Percentiles rank a stretch among this genome's conserved stretches.
Conservation (phyloP, 1,140 invertebrate species). For the Varroa destructor region DNA sequence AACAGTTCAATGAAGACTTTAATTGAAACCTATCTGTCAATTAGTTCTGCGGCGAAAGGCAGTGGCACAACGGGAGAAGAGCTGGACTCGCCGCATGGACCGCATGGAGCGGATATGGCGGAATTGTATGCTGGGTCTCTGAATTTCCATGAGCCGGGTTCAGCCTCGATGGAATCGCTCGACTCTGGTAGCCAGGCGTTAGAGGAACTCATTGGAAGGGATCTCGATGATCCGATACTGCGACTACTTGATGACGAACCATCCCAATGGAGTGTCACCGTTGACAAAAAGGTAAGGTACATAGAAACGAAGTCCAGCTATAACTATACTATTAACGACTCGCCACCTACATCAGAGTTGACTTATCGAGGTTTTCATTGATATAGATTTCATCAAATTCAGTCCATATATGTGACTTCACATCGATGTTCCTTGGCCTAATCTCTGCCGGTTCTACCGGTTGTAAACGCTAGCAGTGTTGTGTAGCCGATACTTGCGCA, state of each 20-base stretch:
- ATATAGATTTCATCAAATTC: too few relatives aligned
- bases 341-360: not conserved
- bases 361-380: too few relatives aligned
- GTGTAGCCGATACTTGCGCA: too few relatives aligned
- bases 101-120: not conserved
- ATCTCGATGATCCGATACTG: constrained; percentile 54
- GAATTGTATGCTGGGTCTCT: constrained; percentile 29
- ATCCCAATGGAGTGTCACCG: constrained; percentile 77
- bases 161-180: constrained; percentile 43
- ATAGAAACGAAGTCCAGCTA: not conserved
- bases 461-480: too few relatives aligned
- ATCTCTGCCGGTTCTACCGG: too few relatives aligned
- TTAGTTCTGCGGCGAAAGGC: constrained; percentile 19
- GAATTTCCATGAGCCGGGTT: constrained; percentile 41
- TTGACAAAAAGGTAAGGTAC: constrained; percentile 56
- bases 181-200: constrained; percentile 38
- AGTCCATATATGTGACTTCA: too few relatives aligned
- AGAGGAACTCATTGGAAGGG: constrained; percentile 34
- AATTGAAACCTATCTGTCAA: too few relatives aligned
- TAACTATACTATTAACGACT: constrained; percentile 1
- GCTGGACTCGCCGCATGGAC: constrained; percentile 27
- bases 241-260: constrained; percentile 65
- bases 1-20: too few relatives aligned
- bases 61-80: constrained; percentile 7
- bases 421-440: too few relatives aligned